phyloP scores from a whole-genome alignment of 2,113 vertebrate genomes.

The Sarotherodon lohbergeri region DNA sequence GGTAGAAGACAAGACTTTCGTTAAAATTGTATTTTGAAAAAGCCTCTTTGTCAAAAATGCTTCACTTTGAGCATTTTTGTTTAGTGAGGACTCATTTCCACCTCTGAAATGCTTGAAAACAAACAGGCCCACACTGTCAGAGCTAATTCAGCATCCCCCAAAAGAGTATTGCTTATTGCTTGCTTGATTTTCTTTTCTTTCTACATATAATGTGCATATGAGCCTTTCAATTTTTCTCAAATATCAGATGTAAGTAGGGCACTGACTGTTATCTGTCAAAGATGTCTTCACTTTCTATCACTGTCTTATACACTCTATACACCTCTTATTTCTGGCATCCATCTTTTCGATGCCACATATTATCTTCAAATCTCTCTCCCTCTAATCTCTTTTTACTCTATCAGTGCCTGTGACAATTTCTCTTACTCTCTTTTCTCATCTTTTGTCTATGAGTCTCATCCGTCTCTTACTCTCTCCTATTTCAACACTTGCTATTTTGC shows the following conservation, averaged over 20 bases:
- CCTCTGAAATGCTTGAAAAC: not conserved
- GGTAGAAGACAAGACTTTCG: rapidly evolving
- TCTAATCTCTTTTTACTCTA: conserved; percentile 48
- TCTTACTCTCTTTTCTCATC: not conserved
- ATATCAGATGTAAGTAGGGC: conserved; percentile 33
- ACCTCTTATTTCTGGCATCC: conserved; percentile 37
- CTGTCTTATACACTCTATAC: conserved; percentile 3
- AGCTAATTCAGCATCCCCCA: not conserved
- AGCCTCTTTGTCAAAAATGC: not conserved
- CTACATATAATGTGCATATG: not conserved
- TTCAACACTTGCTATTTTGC: conserved; percentile 9
- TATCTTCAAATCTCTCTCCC: conserved; percentile 31
- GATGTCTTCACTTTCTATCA: conserved; percentile 25
- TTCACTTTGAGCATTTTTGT: not conserved
- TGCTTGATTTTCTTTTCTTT: not conserved
- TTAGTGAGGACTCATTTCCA: not conserved
- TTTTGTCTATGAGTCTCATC: not conserved
- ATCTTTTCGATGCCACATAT: conserved; percentile 39
- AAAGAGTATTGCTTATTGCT: not conserved
- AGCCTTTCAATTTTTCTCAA: not conserved
- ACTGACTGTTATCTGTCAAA: conserved; percentile 13
- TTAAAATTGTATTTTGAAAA: not conserved
- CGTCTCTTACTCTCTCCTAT: conserved; percentile 1
- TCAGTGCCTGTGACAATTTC: conserved; percentile 36
- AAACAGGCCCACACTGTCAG: not conserved